Evolutionary conservation across 2,113 vertebrate species (phyloP).

Genomic region (Phalacrocorax carbo): DNA sequence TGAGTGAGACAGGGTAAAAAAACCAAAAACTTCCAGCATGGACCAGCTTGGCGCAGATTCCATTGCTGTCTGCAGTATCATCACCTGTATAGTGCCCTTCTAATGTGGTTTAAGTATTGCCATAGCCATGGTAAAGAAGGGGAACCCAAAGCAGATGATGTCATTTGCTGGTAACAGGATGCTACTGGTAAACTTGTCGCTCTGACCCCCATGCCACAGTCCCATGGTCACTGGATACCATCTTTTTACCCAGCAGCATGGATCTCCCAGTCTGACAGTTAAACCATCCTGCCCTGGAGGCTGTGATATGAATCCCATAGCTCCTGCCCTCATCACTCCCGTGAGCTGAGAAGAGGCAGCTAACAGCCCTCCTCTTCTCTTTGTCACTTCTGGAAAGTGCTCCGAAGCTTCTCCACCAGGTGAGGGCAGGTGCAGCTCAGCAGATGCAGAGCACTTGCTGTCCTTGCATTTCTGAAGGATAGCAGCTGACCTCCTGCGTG

Average conservation of each 20-base stretch:
- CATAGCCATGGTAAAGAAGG: background rate
- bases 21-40: background rate
- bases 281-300: background rate
- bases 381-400: background rate
- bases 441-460: background rate
- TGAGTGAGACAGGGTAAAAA: background rate
- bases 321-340: background rate
- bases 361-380: background rate
- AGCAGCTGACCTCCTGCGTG: background rate
- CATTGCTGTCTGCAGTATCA: background rate
- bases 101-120: background rate
- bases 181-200: background rate
- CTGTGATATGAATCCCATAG: accelerated
- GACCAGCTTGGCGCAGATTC: background rate
- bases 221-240: background rate
- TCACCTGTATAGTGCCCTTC: background rate
- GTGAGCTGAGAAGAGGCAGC: background rate
- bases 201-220: background rate
- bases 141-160: background rate
- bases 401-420: background rate
- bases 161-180: background rate
- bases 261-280: background rate
- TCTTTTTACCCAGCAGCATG: background rate
- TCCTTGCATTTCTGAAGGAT: background rate
- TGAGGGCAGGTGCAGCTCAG: background rate